Base-by-base conservation (phyloP, 2,113 vertebrate species). In the Limanda limanda region DNA sequence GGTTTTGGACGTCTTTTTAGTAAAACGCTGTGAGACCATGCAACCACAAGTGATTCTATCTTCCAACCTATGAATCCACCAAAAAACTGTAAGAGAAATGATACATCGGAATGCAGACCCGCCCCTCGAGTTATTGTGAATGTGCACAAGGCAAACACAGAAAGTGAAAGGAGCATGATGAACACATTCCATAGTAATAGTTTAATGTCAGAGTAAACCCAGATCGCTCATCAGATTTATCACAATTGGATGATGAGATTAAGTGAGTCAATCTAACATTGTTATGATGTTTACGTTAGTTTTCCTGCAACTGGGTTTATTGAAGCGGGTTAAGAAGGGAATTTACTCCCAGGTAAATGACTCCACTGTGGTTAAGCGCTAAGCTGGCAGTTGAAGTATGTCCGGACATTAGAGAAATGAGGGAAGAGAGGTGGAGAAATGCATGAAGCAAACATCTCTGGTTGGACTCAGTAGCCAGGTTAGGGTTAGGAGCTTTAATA, bases 251-350 rank as follows among this genome's bases (percentile, higher is more conserved):
- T 73, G 81, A 23, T 18, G 31, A n/a, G 37, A 18, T 45, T 61
- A 78, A 82, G 13, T 13, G 55, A 70, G 47, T 82, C 31, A 65
- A 13, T 56, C 62, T 71, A 76, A 86, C 48, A 3, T 8, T 65
- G 2, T 89, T 79, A 81, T 0, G 6, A 47, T 74, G 69, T 79
- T 87, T 45, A 68, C 24, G 56, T 8, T 25, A 14, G 27, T 67
- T 40, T 57, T 37, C 1, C 58, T 75, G 13, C 45, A 69, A 72
- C 17, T 74, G 13, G 31, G 35, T 55, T 47, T 76, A 81, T 62
- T 42, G n/a, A 70, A 83, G 25, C 24, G 52, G 4, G 31, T 82
- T 82, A 68, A 48, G 58, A 40, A n/a, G 2, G 31, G 42, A 75
- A 71, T 78, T 74, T 59, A 7, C 58, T 8, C n/a, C 65, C 20